Base-by-base conservation (phyloP, 1,140 invertebrate species). In the Sarcophaga bullata region DNA sequence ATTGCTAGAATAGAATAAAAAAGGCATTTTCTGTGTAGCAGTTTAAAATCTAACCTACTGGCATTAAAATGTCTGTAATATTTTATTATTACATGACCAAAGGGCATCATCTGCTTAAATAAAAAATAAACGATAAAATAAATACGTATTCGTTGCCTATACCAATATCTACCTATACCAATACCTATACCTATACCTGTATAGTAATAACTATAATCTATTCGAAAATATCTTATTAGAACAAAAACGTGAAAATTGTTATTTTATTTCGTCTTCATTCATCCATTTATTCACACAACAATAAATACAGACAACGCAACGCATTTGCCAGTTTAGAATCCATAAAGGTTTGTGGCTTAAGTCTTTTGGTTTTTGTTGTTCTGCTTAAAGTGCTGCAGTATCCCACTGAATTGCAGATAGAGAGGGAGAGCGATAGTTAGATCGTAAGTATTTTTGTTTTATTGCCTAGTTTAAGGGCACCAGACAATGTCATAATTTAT, bases 11-110 rank as follows among this genome's bases (percentile, higher is more conserved):
- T 58, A n/a, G 54, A n/a, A 37, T 4, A n/a, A n/a, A n/a, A n/a
- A n/a, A n/a, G n/a, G n/a, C n/a, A n/a, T n/a, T n/a, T n/a, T n/a
- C n/a, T n/a, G n/a, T n/a, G n/a, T n/a, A n/a, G 25, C 25, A 58
- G 54, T 58, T 58, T 58, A 13, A 13, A 13, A 58, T 58, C n/a
- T 58, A 58, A 58, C 54, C 54, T 58, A 58, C 10, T 58, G 54
- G 54, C 54, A 58, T 58, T 58, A 58, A 58, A 58, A 58, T 58
- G 54, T 58, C 54, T n/a, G n/a, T n/a, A 58, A 58, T 58, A 58
- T 58, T 58, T 58, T 13, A 58, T 58, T 58, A 58, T 58, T 58
- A 58, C n/a, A 58, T n/a, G 1, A 58, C 54, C 54, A 58, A 58
- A 58, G 54, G 54, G 54, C 54, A 58, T 58, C 54, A 58, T 58